A percentile compares a stretch with the other conserved stretches of the same genome.
Conservation (phyloP, 2,888 invertebrate genomes). For the Oasisia sp. region DNA sequence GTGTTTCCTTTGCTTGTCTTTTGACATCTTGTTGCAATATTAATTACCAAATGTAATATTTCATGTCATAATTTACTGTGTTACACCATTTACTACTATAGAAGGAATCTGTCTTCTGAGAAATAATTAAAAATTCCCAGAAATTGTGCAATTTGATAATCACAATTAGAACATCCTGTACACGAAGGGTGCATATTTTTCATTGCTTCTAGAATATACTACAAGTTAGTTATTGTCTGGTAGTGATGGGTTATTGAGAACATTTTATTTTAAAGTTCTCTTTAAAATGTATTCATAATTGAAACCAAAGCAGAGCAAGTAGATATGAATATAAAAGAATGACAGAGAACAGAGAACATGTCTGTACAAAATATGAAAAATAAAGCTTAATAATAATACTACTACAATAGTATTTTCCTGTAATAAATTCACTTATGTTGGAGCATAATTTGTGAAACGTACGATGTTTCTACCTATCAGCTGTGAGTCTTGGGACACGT, state of each 20-base stretch:
- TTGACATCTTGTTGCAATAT: background rate
- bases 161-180: background rate
- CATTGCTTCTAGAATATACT: background rate
- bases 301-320: background rate
- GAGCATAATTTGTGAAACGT: too few species aligned
- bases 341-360: background rate
- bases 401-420: background rate
- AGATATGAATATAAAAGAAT: background rate
- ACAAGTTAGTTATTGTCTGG: background rate
- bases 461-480: too few species aligned
- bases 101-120: too few species aligned
- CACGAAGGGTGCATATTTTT: background rate
- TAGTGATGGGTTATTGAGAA: background rate
- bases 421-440: too few species aligned
- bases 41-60: background rate
- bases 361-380: background rate
- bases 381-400: too few species aligned
- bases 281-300: background rate
- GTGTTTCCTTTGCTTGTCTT: background rate
- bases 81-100: too few species aligned
- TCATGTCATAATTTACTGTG: background rate
- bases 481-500: too few species aligned
- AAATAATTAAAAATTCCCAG: too few species aligned
- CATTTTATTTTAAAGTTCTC: background rate
- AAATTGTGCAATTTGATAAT: background rate